These are phyloP conservation scores for Albula glossodonta DNA, from an alignment of 2,113 vertebrate genomes.

Conservation along the genomic window DNA sequence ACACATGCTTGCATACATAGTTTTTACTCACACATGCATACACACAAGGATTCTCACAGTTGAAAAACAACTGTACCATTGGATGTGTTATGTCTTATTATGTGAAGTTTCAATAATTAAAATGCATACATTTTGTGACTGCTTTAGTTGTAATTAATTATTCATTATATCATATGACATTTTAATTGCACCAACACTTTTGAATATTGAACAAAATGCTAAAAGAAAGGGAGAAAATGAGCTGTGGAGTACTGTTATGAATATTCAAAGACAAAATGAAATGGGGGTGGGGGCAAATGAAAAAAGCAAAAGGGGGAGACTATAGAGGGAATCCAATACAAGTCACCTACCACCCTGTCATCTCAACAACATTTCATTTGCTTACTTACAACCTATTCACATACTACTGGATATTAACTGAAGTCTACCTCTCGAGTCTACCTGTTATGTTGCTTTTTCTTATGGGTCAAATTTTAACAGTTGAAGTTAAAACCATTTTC, in stretches of 20 bases:
- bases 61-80: slow-evolving; percentile 33
- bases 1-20: slow-evolving; percentile 10
- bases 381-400: too few species aligned
- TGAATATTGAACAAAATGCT: slow-evolving; percentile 89
- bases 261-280: slow-evolving; percentile 55
- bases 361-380: too few species aligned
- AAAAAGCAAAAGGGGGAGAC: slow-evolving; percentile 19
- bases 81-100: slow-evolving; percentile 67
- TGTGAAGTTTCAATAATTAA: slow-evolving; percentile 91
- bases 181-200: slow-evolving; percentile 82
- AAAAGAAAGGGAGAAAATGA: slow-evolving; percentile 63
- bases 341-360: too few species aligned
- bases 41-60: slow-evolving; percentile 16
- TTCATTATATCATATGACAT: slow-evolving; percentile 94
- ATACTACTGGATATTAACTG: too few species aligned
- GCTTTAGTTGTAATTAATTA: slow-evolving; percentile 90
- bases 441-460: too few species aligned
- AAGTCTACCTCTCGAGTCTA: too few species aligned
- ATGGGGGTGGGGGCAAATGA: slow-evolving; percentile 21
- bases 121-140: slow-evolving; percentile 81
- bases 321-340: neutral
- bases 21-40: slow-evolving; percentile 2
- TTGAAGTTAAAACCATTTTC: too few species aligned
- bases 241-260: slow-evolving; percentile 69
- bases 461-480: too few species aligned